Percentiles rank a stretch among this genome's conserved stretches.
These are phyloP conservation scores for Kuschelorhynchus macadamiae DNA, from an alignment of 2,888 invertebrate genomes.

Conservation along the genomic window DNA sequence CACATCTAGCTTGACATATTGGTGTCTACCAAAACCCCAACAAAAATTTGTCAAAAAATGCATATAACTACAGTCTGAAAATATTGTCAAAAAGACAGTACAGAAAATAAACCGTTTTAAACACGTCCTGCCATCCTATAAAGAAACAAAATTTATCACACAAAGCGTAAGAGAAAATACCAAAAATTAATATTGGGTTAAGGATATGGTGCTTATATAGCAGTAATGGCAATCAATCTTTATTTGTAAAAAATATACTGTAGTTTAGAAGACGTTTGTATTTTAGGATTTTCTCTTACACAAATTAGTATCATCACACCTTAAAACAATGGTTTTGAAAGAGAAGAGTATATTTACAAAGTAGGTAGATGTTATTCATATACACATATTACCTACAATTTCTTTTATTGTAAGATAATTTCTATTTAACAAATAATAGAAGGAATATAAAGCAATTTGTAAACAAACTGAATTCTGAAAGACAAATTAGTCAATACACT, in stretches of 20 bases:
- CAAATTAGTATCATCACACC: conserved; percentile 23
- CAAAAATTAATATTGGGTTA: conserved; percentile 7
- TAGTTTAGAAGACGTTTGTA: conserved; percentile 2
- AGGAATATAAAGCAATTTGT: too few relatives aligned
- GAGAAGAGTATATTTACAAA: conserved; percentile 23
- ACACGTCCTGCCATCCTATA: conserved; percentile 5
- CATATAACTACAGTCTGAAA: conserved; percentile 23
- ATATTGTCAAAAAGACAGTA: conserved; percentile 24
- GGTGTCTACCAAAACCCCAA: too few relatives aligned
- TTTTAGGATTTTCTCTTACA: conserved; percentile 23
- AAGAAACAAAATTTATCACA: conserved; percentile 30
- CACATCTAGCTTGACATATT: too few relatives aligned
- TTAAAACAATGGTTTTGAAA: conserved; percentile 11
- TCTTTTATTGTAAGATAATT: too few relatives aligned
- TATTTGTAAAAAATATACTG: conserved; percentile 4
- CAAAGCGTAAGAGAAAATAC: conserved; percentile 27
- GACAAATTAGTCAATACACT: too few relatives aligned
- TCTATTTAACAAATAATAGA: too few relatives aligned
- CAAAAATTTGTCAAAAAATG: conserved; percentile 18
- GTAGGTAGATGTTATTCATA: conserved; percentile 7
- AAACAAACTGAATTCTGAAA: too few relatives aligned
- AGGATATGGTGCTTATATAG: neutral
- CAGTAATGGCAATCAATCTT: neutral
- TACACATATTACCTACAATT: too few relatives aligned
- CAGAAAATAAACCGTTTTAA: conserved; percentile 20